Percentiles rank a stretch among this genome's conserved stretches.
phyloP scores from a whole-genome alignment of 2,797 vertebrate genomes.

The Sebastes alutus region DNA sequence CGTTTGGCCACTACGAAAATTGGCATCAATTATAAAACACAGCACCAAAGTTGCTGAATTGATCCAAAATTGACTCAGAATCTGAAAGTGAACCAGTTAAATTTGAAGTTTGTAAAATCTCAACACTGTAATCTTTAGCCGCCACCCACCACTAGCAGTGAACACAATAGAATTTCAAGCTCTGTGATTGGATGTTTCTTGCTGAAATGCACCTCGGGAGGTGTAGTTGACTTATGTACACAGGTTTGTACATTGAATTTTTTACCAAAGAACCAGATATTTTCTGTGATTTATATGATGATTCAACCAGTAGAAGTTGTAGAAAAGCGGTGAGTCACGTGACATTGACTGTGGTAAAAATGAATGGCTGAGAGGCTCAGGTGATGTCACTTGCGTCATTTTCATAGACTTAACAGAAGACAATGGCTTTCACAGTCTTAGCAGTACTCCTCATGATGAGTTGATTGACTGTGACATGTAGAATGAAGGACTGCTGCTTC shows the following conservation, averaged over 20 bases:
- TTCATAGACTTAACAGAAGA: neutral
- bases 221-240: neutral
- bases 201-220: neutral
- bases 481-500: conserved; percentile 12
- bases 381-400: neutral
- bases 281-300: neutral
- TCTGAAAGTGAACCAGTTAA: neutral
- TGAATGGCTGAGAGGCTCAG: neutral
- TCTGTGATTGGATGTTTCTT: neutral
- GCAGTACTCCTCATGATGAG: neutral
- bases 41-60: neutral
- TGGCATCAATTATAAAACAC: too few species aligned
- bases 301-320: neutral
- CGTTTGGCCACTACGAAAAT: too few species aligned
- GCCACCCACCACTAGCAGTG: neutral
- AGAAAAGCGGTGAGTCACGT: neutral
- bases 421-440: neutral
- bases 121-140: neutral
- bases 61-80: neutral
- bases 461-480: neutral
- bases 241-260: neutral
- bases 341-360: neutral
- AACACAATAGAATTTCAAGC: neutral
- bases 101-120: neutral
- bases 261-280: neutral